Percentiles rank a stretch among this genome's conserved stretches.
These are phyloP conservation scores for Balaeniceps rex DNA, from an alignment of 2,113 vertebrate genomes.

Conservation along the genomic window DNA sequence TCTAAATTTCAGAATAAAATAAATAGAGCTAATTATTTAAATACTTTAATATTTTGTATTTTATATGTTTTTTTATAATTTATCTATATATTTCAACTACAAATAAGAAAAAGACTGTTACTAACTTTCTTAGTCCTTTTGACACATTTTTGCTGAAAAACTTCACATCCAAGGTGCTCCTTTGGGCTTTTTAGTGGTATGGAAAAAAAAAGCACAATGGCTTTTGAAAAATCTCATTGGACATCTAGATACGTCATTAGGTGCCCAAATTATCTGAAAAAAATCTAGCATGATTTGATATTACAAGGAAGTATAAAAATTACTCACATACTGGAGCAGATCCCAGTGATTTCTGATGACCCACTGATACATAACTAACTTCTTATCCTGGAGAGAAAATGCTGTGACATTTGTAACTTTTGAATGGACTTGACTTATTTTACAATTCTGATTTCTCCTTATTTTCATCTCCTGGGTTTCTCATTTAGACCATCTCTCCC, in stretches of 20 bases:
- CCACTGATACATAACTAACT: neutral
- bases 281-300: neutral
- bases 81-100: neutral
- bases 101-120: neutral
- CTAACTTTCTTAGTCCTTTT: neutral
- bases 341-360: neutral
- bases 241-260: neutral
- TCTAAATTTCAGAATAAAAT: neutral
- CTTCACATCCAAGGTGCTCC: neutral
- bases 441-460: neutral
- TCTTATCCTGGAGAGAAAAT: neutral
- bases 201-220: neutral
- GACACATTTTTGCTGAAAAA: neutral
- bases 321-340: neutral
- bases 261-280: neutral
- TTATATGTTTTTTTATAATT: neutral
- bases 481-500: neutral
- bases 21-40: neutral
- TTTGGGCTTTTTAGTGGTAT: neutral
- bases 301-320: neutral
- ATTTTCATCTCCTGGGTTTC: neutral
- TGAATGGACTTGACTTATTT: neutral
- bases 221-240: neutral
- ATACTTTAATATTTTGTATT: neutral
- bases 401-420: neutral